Evolutionary conservation across 2,113 vertebrate species (phyloP), one percentile per base, ranked within the genome.

Genomic region (Cariama cristata): DNA sequence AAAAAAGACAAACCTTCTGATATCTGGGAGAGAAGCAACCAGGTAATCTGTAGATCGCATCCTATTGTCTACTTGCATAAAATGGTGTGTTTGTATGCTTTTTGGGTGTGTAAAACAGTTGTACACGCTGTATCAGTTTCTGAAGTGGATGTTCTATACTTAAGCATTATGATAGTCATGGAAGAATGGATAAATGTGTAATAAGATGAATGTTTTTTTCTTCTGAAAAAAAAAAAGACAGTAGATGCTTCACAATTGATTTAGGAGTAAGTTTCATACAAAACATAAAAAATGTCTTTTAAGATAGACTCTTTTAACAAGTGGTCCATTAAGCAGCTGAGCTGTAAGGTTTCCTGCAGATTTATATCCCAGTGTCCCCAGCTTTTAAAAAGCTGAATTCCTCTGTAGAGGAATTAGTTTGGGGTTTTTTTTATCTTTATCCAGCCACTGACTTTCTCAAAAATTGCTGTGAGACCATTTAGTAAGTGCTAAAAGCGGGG

Each of bases 21-120:
- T 64, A 88, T 76, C 23, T 98, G 98, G 98, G 98, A 98, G 42
- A 91, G 44, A 91, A 96, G 86, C 90, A 98, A 98, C 74, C 98
- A 98, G 98, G 98, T 99, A 95, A 97, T 22, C 20, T 59, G 66
- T 40, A 44, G 49, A 42, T 67, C 1, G 2, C 73, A 52, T 87
- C 28, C 38, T 92, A 2, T 32, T 23, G 23, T n/a, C 45, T 55
- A 6, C 17, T 21, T 66, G 21, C 44, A 66, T 60, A 22, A 82
- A 79, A 33, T 59, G 14, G 6, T 94, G 26, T 14, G 11, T 59
- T 74, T 81, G 13, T 80, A n/a, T 9, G 35, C 6, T 49, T 89
- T 64, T 22, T 56, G 20, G 11, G 16, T 76, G 14, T 60, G 38
- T 74, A 40, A 16, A 76, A 55, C 27, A 76, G 40, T 50, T 74